These are phyloP conservation scores for Drosophila triauraria DNA, from an alignment of 1,140 invertebrate genomes.

Conservation along the genomic window DNA sequence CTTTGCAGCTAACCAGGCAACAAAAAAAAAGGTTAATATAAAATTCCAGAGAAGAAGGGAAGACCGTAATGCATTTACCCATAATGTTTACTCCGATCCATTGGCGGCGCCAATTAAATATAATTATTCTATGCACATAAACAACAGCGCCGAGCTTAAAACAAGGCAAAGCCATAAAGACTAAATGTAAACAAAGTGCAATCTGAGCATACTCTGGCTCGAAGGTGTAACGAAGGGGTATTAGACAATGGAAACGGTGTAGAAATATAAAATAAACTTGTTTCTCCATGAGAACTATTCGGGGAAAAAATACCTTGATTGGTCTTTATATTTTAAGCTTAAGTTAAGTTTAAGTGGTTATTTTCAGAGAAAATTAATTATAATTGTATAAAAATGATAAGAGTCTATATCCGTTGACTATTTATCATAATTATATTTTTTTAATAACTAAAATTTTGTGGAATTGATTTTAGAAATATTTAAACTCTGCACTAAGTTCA, in stretches of 20 bases:
- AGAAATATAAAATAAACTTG: not conserved
- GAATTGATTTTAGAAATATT: too few relatives aligned
- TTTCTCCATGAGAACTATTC: not conserved
- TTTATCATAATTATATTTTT: too few relatives aligned
- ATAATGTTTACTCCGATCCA: constrained; percentile 51
- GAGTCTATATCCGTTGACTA: too few relatives aligned
- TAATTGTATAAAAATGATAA: too few relatives aligned
- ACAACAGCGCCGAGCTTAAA: constrained; percentile 29
- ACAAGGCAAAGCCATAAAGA: constrained; percentile 74
- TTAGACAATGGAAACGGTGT: not conserved
- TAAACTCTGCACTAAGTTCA: too few relatives aligned
- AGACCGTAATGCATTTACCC: constrained; percentile 36
- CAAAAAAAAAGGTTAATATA: constrained; percentile 16
- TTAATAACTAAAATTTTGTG: too few relatives aligned
- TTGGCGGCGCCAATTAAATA: constrained; percentile 64
- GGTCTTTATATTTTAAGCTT: not conserved
- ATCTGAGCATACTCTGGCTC: constrained; percentile 23
- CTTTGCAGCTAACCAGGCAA: constrained; percentile 7
- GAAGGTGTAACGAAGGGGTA: not conserved
- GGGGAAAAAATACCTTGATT: not conserved
- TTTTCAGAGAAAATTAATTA: too few relatives aligned
- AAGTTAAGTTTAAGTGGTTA: not conserved
- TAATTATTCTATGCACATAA: constrained; percentile 67
- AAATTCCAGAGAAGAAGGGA: constrained; percentile 32
- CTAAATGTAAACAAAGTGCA: constrained; percentile 69